Base-by-base conservation (phyloP, 2,113 vertebrate genomes). In the Rhagologus leucostigma region DNA sequence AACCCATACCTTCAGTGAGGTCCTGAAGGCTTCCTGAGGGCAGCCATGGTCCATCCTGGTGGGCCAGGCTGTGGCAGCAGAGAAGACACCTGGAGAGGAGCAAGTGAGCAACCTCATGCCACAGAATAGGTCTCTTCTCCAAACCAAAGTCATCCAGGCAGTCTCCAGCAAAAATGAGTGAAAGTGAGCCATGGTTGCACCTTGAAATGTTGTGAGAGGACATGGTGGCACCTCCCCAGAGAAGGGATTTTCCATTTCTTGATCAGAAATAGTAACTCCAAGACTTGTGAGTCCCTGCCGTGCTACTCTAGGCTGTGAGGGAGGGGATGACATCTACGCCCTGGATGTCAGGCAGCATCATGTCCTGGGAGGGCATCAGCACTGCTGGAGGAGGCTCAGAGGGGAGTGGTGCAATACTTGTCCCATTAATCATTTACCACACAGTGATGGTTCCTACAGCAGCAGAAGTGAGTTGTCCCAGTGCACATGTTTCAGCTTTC, bases 11-110 rank as follows among this genome's bases (percentile, higher is more conserved):
- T 87, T 84, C 2, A 0, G 10, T 55, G 67, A 62, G 32, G 35
- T 37, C 41, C 35, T 49, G 24, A 24, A 70, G 39, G 30, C 64
- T 83, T 84, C 53, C 60, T 39, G 32, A 18, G 19, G 24, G 41
- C 29, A 56, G 11, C 4, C 0, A 1, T 30, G 24, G 70, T 52
- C 27, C 42, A 8, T 74, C 18, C 56, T 67, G 32, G 7, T 67
- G 64, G 46, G 24, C 37, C n/a, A 65, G 39, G n/a, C 0, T 0
- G 7, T 44, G 27, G 11, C 55, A 2, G 11, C 3, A 2, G 26
- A 68, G 30, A 49, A 84, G 19, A 73, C 6, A 46, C 22, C 35
- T 29, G 19, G 37, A 82, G 46, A 50, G 29, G 23, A 19, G 18
- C n/a, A 55, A 42, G 23, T 0, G 1, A 84, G 59, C 68, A 84